phyloP scores from a whole-genome alignment of 2,888 invertebrate species.

The Drosophila eohydei region DNA sequence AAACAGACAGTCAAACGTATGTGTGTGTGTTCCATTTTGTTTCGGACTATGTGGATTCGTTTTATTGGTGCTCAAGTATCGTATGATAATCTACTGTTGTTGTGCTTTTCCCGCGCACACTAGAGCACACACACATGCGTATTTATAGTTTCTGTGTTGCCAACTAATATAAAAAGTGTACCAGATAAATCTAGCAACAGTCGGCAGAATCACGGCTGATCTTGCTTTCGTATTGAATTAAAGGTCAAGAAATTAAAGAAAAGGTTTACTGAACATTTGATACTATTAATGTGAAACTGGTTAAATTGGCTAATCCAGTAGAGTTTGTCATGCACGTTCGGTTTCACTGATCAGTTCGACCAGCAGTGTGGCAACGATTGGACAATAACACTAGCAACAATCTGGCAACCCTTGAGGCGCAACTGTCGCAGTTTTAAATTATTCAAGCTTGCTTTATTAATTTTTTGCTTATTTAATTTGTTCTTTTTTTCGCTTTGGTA shows the following conservation, averaged over 20 bases:
- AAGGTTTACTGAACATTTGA: neutral
- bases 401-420: neutral
- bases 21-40: slow-evolving; percentile 35
- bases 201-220: neutral
- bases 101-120: slow-evolving; percentile 70
- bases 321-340: neutral
- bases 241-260: slow-evolving; percentile 2
- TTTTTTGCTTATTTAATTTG: neutral
- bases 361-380: slow-evolving; percentile 1
- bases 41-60: slow-evolving; percentile 76
- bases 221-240: neutral
- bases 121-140: slow-evolving; percentile 15
- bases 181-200: slow-evolving; percentile 25
- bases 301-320: neutral
- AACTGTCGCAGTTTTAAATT: neutral
- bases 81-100: slow-evolving; percentile 74
- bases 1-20: slow-evolving; percentile 1
- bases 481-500: neutral
- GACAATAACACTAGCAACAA: neutral
- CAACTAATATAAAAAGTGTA: slow-evolving; percentile 38
- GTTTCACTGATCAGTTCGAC: neutral
- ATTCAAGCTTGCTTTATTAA: neutral
- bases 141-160: slow-evolving; percentile 46
- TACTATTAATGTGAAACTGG: neutral
- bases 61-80: slow-evolving; percentile 81